Evolutionary conservation across 2,888 invertebrate genomes (phyloP), one percentile per base, ranked within the genome.

Genomic region (Crioceris asparagi): DNA sequence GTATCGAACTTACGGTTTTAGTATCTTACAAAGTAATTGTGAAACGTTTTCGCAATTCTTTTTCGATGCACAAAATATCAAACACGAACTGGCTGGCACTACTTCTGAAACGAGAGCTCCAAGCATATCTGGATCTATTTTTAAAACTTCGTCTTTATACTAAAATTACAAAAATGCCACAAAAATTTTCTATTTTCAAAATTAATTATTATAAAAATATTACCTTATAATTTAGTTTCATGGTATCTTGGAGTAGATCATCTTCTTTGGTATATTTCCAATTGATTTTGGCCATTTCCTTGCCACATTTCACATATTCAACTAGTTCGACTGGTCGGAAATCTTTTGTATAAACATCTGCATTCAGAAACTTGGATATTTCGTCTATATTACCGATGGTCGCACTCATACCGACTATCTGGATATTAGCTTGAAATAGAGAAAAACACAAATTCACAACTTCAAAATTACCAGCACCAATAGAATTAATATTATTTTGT

Each of bases 351-450:
- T 83, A 96, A 10, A 86, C 69, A 34, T 85, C 81, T 0, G 93
- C 84, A 36, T 78, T 71, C 2, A 98, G 67, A 64, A 93, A 97
- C 36, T 61, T 54, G 1, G 83, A 77, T 29, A 98, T 50, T 55
- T 94, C 88, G 1, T 73, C 60, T 36, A 94, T 67, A 66, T 97
- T 96, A 39, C 88, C 92, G 50, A 97, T 83, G 0, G 97, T 97
- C 0, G 97, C 97, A 63, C 92, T 93, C 93, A 97, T 96, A 15
- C 92, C 94, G 12, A 97, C 75, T 39, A 97, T 80, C 60, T 93
- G 93, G 41, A 87, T 79, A 38, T 66, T 66, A 29, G 68, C 77
- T 77, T 52, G 16, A 63, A 57, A 34, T n/a, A n/a, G n/a, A n/a
- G n/a, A n/a, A n/a, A n/a, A n/a, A n/a, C n/a, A n/a, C n/a, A n/a